These are phyloP conservation scores for Arnoldichthys spilopterus DNA, from an alignment of 2,797 vertebrate species.

Conservation along the genomic window DNA sequence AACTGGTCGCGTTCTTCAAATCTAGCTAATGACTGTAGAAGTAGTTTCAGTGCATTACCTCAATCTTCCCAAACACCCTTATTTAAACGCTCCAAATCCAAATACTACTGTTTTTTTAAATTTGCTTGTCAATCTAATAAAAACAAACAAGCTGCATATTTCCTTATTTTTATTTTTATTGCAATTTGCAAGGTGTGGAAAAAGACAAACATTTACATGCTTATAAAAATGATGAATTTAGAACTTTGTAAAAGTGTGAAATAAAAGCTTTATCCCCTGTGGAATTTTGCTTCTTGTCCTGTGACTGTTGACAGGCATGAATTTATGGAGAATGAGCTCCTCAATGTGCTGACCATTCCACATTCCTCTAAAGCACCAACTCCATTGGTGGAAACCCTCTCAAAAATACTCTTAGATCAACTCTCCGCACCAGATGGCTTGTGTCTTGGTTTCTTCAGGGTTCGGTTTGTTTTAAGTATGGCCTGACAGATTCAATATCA, in stretches of 20 bases:
- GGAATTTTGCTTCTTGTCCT: not conserved
- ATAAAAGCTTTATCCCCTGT: not conserved
- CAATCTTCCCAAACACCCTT: too few relatives aligned
- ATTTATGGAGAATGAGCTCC: conserved; percentile 11
- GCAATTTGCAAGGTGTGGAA: too few relatives aligned
- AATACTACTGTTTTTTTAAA: too few relatives aligned
- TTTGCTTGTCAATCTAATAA: too few relatives aligned
- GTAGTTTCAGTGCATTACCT: too few relatives aligned
- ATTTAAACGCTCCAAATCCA: too few relatives aligned
- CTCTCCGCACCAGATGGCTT: conserved; percentile 45
- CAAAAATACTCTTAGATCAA: conserved; percentile 32
- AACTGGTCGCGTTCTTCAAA: too few relatives aligned
- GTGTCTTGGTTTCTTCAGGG: conserved; percentile 31
- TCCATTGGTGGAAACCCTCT: conserved; percentile 39
- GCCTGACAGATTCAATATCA: conserved; percentile 58
- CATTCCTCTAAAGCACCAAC: conserved; percentile 44
- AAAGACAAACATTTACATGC: too few relatives aligned
- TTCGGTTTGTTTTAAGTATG: conserved; percentile 53
- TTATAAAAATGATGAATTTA: too few relatives aligned
- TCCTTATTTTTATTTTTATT: too few relatives aligned
- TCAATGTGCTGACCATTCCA: conserved; percentile 53
- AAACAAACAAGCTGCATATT: too few relatives aligned
- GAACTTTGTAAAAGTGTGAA: not conserved
- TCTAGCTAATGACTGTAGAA: too few relatives aligned
- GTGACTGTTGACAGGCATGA: conserved; percentile 17